These are phyloP conservation scores for Hoplodrina ambigua DNA, from an alignment of 2,888 invertebrate species.

Conservation along the genomic window DNA sequence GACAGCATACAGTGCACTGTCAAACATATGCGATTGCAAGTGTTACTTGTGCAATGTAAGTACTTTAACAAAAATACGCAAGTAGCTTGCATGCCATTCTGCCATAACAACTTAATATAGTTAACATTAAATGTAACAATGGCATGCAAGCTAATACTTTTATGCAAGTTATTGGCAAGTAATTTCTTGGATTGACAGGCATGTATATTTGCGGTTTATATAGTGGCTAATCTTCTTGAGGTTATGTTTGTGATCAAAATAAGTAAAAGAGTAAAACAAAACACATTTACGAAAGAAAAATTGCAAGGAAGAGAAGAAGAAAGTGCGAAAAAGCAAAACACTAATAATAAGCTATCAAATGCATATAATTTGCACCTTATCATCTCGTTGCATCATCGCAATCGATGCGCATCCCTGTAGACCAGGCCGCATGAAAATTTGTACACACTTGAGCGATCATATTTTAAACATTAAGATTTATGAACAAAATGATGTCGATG, in stretches of 20 bases:
- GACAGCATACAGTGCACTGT: slow-evolving; percentile 32
- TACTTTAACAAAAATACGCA: not conserved
- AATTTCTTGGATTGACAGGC: not conserved
- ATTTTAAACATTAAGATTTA: slow-evolving; percentile 64
- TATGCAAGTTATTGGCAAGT: not conserved
- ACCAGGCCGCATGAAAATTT: slow-evolving; percentile 81
- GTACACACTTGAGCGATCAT: slow-evolving; percentile 65
- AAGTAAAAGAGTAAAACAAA: slow-evolving; percentile 56
- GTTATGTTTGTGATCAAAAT: slow-evolving; percentile 70
- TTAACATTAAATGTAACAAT: not conserved
- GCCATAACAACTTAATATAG: not conserved
- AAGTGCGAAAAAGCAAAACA: slow-evolving; percentile 71
- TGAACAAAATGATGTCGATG: slow-evolving; percentile 68
- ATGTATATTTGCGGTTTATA: not conserved
- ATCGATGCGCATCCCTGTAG: slow-evolving; percentile 82
- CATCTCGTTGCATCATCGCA: slow-evolving; percentile 89
- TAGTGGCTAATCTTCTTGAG: slow-evolving; percentile 61
- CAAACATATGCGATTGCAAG: slow-evolving; percentile 8
- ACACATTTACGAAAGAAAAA: slow-evolving; percentile 40
- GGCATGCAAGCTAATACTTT: not conserved
- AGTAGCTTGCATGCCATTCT: not conserved
- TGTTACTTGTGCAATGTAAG: slow-evolving; percentile 1
- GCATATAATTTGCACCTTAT: slow-evolving; percentile 84
- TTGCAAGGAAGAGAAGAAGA: slow-evolving; percentile 47
- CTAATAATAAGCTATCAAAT: slow-evolving; percentile 64